A percentile compares a stretch with the other conserved stretches of the same genome.
phyloP scores from a whole-genome alignment of 2,797 vertebrate genomes.

The Periophthalmus magnuspinnatus region DNA sequence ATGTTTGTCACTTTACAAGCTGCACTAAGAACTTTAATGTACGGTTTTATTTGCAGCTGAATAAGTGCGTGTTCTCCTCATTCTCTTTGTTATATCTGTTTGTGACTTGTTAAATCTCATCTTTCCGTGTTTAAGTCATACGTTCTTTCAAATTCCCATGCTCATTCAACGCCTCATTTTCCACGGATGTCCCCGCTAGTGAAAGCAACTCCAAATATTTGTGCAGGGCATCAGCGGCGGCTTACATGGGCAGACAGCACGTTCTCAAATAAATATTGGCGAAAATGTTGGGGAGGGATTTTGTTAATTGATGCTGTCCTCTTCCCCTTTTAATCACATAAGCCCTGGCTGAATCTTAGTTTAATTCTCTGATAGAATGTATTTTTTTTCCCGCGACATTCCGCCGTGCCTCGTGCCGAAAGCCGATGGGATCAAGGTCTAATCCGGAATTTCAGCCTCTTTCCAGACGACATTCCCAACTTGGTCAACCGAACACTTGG shows the following conservation, averaged over 20 bases:
- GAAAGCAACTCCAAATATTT: constrained; percentile 70
- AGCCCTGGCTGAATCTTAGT: constrained; percentile 76
- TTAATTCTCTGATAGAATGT: constrained; percentile 76
- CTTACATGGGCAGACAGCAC: constrained; percentile 66
- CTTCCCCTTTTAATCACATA: constrained; percentile 79
- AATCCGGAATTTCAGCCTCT: constrained; percentile 55
- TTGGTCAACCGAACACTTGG: constrained; percentile 49
- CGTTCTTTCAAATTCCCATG: constrained; percentile 41
- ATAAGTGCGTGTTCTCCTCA: too few relatives aligned
- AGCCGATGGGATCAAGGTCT: constrained; percentile 68
- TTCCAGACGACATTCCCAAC: constrained; percentile 25
- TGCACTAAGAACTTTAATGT: too few relatives aligned
- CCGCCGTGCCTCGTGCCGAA: constrained; percentile 46
- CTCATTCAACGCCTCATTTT: constrained; percentile 52
- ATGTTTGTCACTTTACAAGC: too few relatives aligned
- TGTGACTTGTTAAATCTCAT: constrained; percentile 42
- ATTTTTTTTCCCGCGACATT: constrained; percentile 54
- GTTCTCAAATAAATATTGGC: constrained; percentile 74
- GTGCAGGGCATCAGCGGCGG: constrained; percentile 60
- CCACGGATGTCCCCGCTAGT: constrained; percentile 31
- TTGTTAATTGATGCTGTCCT: constrained; percentile 78
- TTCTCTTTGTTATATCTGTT: constrained; percentile 9
- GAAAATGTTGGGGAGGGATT: constrained; percentile 72
- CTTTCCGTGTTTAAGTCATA: constrained; percentile 36
- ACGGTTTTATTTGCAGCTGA: too few relatives aligned